Base-by-base conservation (phyloP, 1,140 invertebrate species). In the Portunus trituberculatus region DNA sequence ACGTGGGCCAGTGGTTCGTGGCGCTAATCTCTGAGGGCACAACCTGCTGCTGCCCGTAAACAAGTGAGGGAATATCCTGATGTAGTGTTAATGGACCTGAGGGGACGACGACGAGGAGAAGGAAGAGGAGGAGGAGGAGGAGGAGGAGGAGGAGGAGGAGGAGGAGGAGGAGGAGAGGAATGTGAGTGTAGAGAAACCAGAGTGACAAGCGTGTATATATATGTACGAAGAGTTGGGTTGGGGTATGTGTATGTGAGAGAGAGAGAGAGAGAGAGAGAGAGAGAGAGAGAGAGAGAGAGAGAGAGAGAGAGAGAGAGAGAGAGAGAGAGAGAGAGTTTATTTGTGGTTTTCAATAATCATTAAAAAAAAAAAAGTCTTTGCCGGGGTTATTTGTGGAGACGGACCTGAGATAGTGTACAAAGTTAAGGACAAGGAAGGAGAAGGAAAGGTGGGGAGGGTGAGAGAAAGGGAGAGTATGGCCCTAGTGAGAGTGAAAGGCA, bases 71-170 rank as follows among this genome's bases (percentile, higher is more conserved):
- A 76, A 76, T 76, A 76, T 76, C 67, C 67, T 76, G 67, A 76
- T 76, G 67, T 76, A 76, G n/a, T 76, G 67, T 76, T 76, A 76
- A 76, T 76, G 67, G 67, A 76, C 67, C 67, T 76, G n/a, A n/a
- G 67, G 67, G 67, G n/a, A 8, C 4, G n/a, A 76, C 1, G 67
- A 76, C 1, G 67, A 76, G 67, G 67, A n/a, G 25, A 25, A 76
- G 16, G 16, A 76, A 25, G 67, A 76, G 67, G 67, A 76, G 67
- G 67, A 76, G 67, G 67, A 76, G 67, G 67, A 76, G 67, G 59
- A 76, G 59, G 59, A 76, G 20, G 10, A 76, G 59, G 59, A 76
- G 59, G 59, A 76, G 59, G 59, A 76, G 59, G 59, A 76, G 59
- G 59, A 76, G 59, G 59, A 76, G 59, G 20, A 76, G 10, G 59